Evolutionary conservation across 2,113 vertebrate genomes (phyloP).

Genomic region (Dunckerocampus dactyliophorus): DNA sequence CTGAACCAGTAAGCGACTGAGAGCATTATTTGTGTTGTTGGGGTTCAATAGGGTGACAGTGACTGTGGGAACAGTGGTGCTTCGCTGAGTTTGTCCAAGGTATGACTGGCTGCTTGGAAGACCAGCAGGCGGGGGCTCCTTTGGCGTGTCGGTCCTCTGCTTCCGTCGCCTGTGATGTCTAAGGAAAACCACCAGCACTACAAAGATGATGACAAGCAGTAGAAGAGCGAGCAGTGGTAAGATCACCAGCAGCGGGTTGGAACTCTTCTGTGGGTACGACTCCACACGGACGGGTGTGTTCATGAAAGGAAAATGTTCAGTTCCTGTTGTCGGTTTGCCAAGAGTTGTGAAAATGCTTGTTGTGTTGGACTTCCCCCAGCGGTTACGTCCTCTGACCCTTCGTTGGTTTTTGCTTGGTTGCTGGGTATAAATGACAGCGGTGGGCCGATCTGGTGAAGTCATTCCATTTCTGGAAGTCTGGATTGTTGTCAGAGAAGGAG

Average conservation of each 20-base stretch:
- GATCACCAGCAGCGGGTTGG: slow-evolving; percentile 71
- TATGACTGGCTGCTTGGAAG: slow-evolving; percentile 35
- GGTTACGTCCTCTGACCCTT: slow-evolving; percentile 63
- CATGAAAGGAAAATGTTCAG: slow-evolving; percentile 54
- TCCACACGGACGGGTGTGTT: slow-evolving; percentile 59
- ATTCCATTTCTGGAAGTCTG: slow-evolving; percentile 41
- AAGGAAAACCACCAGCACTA: slow-evolving; percentile 68
- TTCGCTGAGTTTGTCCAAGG: slow-evolving; percentile 63
- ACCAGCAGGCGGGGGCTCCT: slow-evolving; percentile 27
- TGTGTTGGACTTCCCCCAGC: slow-evolving; percentile 66
- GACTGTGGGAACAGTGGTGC: slow-evolving; percentile 73
- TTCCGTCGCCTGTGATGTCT: slow-evolving; percentile 72
- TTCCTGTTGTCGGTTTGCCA: slow-evolving; percentile 44
- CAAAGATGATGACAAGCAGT: slow-evolving; percentile 67
- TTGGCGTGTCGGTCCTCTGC: slow-evolving; percentile 51
- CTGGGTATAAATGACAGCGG: slow-evolving; percentile 37
- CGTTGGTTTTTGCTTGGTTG: slow-evolving; percentile 62
- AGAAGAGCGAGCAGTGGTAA: slow-evolving; percentile 75
- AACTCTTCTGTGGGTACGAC: slow-evolving; percentile 62
- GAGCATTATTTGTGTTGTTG: slow-evolving; percentile 47
- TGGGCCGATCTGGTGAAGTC: slow-evolving; percentile 26
- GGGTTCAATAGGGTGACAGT: slow-evolving; percentile 79
- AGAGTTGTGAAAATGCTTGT: slow-evolving; percentile 49
- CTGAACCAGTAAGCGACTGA: slow-evolving; percentile 35
- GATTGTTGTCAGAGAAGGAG: slow-evolving; percentile 27